Percentiles rank a stretch among this genome's conserved stretches.
phyloP scores from a whole-genome alignment of 2,888 invertebrate species.

The Chymomyza caudatula region DNA sequence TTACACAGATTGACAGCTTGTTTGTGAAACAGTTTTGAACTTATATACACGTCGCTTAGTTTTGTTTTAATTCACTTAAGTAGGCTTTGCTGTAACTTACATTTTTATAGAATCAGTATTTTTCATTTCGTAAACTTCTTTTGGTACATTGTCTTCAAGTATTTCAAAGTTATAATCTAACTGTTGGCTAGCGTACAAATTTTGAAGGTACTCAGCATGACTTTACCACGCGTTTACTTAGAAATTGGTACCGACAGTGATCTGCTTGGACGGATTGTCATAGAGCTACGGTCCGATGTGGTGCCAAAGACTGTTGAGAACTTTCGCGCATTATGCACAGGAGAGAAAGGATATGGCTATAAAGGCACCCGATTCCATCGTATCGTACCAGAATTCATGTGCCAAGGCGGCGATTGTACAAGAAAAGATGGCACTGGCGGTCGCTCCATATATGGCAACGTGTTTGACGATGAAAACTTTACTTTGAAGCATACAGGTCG shows the following conservation, averaged over 20 bases:
- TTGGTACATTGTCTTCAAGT: too few relatives aligned
- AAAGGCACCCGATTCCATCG: conserved; percentile 95
- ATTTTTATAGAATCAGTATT: too few relatives aligned
- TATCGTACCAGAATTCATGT: conserved; percentile 97
- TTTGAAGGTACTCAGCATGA: background rate
- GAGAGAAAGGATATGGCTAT: conserved; percentile 95
- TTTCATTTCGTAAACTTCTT: too few relatives aligned
- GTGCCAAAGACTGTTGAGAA: conserved; percentile 97
- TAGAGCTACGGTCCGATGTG: conserved; percentile 89
- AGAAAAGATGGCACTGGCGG: conserved; percentile 96
- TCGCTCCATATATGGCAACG: conserved; percentile 96
- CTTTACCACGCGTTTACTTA: background rate
- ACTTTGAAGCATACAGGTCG: conserved; percentile 93
- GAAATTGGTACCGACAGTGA: conserved; percentile 38
- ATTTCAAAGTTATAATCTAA: too few relatives aligned
- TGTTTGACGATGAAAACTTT: conserved; percentile 98
- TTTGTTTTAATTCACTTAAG: too few relatives aligned
- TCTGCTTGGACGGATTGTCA: conserved; percentile 40
- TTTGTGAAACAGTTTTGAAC: too few relatives aligned
- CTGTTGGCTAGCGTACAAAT: too few relatives aligned
- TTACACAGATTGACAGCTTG: too few relatives aligned
- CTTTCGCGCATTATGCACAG: conserved; percentile 96
- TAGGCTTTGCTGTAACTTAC: too few relatives aligned
- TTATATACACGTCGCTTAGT: too few relatives aligned
- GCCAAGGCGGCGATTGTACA: conserved; percentile 96